Conservation (phyloP, 2,888 invertebrate genomes). For the Malthinus seriepunctatus region DNA sequence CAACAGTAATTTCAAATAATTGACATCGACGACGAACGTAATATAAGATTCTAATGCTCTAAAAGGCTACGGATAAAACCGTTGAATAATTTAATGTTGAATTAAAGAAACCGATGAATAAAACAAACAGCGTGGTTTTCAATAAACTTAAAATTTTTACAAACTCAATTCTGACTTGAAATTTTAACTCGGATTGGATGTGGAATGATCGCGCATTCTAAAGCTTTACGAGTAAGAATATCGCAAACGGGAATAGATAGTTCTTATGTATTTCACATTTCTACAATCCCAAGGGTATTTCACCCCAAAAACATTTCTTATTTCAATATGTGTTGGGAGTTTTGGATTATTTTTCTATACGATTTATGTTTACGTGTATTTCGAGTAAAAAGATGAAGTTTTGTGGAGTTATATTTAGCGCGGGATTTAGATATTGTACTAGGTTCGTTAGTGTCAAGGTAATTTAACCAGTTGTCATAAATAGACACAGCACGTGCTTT, state of each 20-base stretch:
- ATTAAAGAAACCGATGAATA: slow-evolving; percentile 16
- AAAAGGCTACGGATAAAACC: neutral
- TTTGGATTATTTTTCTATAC: slow-evolving; percentile 31
- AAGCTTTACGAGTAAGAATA: slow-evolving; percentile 40
- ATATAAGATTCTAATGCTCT: no score
- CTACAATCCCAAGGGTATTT: slow-evolving; percentile 36
- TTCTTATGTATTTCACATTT: slow-evolving; percentile 43
- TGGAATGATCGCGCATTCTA: slow-evolving; percentile 30
- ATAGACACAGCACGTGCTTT: slow-evolving; percentile 51
- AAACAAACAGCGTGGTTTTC: slow-evolving; percentile 12
- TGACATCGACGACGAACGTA: no score
- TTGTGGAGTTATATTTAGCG: slow-evolving; percentile 36
- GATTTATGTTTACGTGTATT: slow-evolving; percentile 20
- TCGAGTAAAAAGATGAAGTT: slow-evolving; percentile 12
- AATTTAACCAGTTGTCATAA: slow-evolving; percentile 54
- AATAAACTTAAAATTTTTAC: slow-evolving; percentile 29
- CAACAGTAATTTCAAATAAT: no score
- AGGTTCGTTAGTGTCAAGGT: slow-evolving; percentile 55
- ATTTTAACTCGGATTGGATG: slow-evolving; percentile 24
- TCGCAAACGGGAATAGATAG: slow-evolving; percentile 40
- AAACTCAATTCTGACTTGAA: slow-evolving; percentile 39
- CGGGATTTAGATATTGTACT: slow-evolving; percentile 38
- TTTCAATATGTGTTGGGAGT: slow-evolving; percentile 25
- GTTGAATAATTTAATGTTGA: slow-evolving; percentile 20
- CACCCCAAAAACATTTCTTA: slow-evolving; percentile 32